Conservation (phyloP, 2,888 invertebrate genomes). For the Alviniconcha strummeri region DNA sequence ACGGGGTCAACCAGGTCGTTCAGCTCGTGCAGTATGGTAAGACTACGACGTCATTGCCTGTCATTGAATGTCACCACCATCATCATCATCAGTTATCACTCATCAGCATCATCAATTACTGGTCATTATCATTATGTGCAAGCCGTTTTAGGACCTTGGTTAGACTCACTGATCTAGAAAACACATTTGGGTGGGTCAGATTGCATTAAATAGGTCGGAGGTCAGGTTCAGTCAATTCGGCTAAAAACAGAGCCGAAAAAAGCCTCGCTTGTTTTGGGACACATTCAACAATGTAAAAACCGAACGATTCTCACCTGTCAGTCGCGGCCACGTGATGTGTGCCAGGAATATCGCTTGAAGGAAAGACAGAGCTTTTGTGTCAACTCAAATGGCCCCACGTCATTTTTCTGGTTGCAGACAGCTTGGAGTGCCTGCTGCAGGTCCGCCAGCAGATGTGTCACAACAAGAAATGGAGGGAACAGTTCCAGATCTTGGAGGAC, state of each 20-base stretch:
- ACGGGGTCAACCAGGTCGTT: background rate
- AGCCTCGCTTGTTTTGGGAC: too few species aligned
- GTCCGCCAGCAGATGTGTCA: background rate
- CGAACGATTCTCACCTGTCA: background rate
- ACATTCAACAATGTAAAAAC: background rate
- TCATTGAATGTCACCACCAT: background rate
- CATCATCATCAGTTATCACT: background rate
- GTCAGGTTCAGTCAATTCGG: too few species aligned
- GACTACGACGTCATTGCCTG: background rate
- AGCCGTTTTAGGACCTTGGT: too few species aligned
- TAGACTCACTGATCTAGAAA: too few species aligned
- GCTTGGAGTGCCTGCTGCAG: background rate
- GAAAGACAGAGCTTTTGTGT: too few species aligned
- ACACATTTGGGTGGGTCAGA: too few species aligned
- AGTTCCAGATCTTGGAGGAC: background rate
- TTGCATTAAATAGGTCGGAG: too few species aligned
- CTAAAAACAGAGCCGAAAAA: too few species aligned
- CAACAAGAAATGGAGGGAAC: background rate
- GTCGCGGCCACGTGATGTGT: background rate
- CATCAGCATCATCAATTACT: too few species aligned
- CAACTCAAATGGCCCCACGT: background rate
- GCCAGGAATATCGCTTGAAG: too few species aligned
- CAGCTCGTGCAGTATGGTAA: conserved; percentile 4
- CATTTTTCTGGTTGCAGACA: background rate
- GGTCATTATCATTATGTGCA: too few species aligned